phyloP scores from a whole-genome alignment of 2,888 invertebrate species.

The Clitarchus hookeri region DNA sequence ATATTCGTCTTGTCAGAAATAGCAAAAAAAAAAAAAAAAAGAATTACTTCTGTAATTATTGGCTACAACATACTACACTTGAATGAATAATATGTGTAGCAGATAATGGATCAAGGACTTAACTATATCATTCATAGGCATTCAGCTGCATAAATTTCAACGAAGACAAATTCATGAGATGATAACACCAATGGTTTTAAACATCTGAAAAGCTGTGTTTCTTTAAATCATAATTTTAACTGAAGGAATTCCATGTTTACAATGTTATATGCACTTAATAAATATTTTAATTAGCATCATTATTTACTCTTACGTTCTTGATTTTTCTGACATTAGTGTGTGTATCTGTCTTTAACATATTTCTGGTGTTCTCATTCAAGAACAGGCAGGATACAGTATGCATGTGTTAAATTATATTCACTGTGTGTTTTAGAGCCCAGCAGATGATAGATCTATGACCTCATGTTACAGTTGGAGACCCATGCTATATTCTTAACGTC shows the following conservation, averaged over 20 bases:
- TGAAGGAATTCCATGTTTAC: neutral
- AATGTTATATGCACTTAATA: neutral
- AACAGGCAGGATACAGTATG: neutral
- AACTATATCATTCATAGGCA: slow-evolving; percentile 21
- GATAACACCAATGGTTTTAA: neutral
- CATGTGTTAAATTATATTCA: neutral
- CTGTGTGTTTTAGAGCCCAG: neutral
- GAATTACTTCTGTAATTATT: too few relatives aligned
- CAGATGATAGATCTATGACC: neutral
- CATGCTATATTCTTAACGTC: too few relatives aligned
- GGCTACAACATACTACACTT: too few relatives aligned
- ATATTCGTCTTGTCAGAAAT: too few relatives aligned
- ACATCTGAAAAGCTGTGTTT: neutral
- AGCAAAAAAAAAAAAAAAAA: too few relatives aligned
- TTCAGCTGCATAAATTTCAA: neutral
- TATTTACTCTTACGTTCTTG: neutral
- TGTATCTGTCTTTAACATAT: neutral
- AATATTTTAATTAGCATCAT: too few relatives aligned
- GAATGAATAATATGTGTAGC: too few relatives aligned
- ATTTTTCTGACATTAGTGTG: neutral
- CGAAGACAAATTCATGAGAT: slow-evolving; percentile 3
- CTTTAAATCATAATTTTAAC: neutral
- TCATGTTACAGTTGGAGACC: neutral
- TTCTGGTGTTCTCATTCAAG: neutral
- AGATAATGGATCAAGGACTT: too few relatives aligned